Evolutionary conservation across 2,113 vertebrate species (phyloP).

Genomic region (Lagopus leucura): DNA sequence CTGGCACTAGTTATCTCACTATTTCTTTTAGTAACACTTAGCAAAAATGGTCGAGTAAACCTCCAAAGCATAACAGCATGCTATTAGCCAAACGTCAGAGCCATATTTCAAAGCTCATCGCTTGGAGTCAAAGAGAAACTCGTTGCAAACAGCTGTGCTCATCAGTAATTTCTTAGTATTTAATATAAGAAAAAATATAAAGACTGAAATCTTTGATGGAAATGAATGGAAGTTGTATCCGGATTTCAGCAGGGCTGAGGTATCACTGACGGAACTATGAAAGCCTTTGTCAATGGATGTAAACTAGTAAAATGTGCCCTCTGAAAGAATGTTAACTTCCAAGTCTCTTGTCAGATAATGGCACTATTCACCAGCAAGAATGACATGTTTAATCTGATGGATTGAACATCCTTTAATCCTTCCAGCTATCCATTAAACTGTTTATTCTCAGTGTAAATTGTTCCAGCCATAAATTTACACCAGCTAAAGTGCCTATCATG

Average conservation of each 20-base stretch:
- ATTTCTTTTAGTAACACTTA: not conserved
- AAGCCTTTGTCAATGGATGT: not conserved
- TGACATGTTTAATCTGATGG: constrained; percentile 47
- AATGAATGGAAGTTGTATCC: not conserved
- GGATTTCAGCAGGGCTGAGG: not conserved
- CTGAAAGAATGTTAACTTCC: constrained; percentile 4
- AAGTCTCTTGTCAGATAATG: constrained; percentile 18
- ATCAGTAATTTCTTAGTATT: not conserved
- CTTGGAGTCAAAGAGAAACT: not conserved
- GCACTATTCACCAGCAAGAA: constrained; percentile 10
- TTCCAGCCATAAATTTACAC: constrained; percentile 60
- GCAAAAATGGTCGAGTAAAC: not conserved
- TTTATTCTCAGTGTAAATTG: constrained; percentile 60
- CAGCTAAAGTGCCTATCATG: constrained; percentile 7
- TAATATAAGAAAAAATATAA: not conserved
- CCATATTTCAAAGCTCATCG: not conserved
- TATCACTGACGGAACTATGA: not conserved
- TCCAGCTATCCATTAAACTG: constrained; percentile 60
- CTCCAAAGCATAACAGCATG: not conserved
- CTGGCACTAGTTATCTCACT: not conserved
- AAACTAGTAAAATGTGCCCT: not conserved
- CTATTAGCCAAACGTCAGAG: not conserved
- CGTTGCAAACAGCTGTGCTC: not conserved
- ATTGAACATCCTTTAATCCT: constrained; percentile 62
- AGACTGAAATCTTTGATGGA: not conserved